phyloP scores from a whole-genome alignment of 2,888 invertebrate species.

The Cephus spinipes region DNA sequence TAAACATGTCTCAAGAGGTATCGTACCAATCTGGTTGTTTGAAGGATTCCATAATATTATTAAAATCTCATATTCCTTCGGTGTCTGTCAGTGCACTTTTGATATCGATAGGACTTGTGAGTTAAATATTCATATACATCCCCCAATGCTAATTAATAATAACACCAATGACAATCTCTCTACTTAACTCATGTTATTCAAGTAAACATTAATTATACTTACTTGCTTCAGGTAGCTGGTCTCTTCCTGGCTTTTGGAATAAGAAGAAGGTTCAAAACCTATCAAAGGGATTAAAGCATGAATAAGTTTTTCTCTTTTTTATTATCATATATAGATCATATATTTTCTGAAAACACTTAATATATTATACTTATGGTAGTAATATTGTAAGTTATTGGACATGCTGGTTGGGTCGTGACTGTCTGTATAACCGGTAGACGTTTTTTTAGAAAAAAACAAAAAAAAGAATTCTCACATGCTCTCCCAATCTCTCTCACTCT shows the following conservation, averaged over 20 bases:
- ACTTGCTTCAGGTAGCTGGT: constrained; percentile 29
- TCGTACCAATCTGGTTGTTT: constrained; percentile 49
- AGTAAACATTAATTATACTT: background rate
- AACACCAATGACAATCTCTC: too few relatives aligned
- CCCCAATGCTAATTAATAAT: background rate
- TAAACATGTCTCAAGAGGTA: constrained; percentile 41
- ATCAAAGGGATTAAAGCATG: background rate
- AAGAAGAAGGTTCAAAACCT: constrained; percentile 40
- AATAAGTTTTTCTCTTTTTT: constrained; percentile 48
- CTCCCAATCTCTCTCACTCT: background rate
- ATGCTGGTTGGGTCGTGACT: constrained; percentile 42
- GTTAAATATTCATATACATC: constrained; percentile 8
- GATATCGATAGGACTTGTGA: constrained; percentile 41
- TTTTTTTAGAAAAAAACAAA: background rate
- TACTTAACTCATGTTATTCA: too few relatives aligned
- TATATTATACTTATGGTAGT: constrained; percentile 59
- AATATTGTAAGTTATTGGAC: constrained; percentile 58
- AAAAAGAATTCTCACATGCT: background rate
- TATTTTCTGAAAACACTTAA: constrained; percentile 62
- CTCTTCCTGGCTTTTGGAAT: constrained; percentile 40
- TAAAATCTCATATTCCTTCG: constrained; percentile 48
- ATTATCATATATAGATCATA: constrained; percentile 63
- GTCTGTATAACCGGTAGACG: constrained; percentile 30
- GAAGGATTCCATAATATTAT: constrained; percentile 36
- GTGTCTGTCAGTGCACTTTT: constrained; percentile 40